These are phyloP conservation scores for Habropoda laboriosa DNA, from an alignment of 1,140 invertebrate species.

Conservation along the genomic window DNA sequence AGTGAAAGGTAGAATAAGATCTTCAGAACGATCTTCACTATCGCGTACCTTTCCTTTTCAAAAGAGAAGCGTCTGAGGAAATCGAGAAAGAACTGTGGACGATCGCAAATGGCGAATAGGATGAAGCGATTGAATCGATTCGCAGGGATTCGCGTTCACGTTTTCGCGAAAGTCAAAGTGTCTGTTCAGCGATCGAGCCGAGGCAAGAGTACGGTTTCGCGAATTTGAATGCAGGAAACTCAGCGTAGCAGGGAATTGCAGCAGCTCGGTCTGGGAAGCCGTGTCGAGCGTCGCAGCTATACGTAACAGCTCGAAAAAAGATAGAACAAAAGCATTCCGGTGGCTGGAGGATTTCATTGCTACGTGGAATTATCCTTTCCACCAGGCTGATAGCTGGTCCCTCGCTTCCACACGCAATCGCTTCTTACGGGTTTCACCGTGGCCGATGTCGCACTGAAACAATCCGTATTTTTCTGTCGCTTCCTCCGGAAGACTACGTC, in stretches of 20 bases:
- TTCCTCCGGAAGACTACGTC: neutral
- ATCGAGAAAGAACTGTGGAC: neutral
- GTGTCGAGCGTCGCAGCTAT: neutral
- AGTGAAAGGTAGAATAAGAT: no score
- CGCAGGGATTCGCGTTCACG: neutral
- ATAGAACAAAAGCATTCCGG: conserved; percentile 35
- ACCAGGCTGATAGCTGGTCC: conserved; percentile 16
- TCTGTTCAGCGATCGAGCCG: neutral
- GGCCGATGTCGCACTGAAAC: conserved; percentile 5
- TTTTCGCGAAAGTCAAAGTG: conserved; percentile 5
- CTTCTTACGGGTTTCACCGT: conserved; percentile 16
- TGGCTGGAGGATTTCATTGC: conserved; percentile 42
- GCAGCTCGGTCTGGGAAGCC: neutral
- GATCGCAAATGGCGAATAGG: neutral
- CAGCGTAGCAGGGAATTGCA: conserved; percentile 16
- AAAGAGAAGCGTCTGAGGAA: no score
- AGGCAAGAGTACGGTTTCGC: neutral
- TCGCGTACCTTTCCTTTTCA: neutral
- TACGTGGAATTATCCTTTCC: conserved; percentile 48
- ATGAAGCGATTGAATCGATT: conserved; percentile 1
- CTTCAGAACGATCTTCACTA: no score
- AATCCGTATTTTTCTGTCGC: conserved; percentile 40
- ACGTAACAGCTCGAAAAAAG: conserved; percentile 30
- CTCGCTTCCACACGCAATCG: conserved; percentile 19
- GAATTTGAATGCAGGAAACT: conserved; percentile 24